Evolutionary conservation across 2,888 invertebrate species (phyloP), one percentile per base, ranked within the genome.

Genomic region (Eutolmus rufibarbis): DNA sequence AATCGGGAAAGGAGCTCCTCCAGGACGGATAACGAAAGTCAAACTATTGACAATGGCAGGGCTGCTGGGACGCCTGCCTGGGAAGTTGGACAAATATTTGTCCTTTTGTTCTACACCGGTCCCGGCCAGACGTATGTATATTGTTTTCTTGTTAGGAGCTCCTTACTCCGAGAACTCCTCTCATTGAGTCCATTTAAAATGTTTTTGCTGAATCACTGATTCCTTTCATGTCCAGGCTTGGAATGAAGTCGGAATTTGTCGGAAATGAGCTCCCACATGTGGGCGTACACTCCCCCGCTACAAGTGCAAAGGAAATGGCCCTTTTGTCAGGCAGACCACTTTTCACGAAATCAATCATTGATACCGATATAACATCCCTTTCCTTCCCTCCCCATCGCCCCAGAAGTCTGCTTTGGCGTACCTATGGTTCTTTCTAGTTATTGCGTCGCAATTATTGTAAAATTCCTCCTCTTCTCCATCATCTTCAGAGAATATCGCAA

Each of bases 11-110:
- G 56, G 57, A 34, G 14, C 28, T 66, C 7, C 37, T 82, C 34
- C 14, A 19, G 82, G 34, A 82, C 19, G 66, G 66, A 82, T 82
- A 82, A 82, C 82, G 57, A 82, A 82, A 82, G 82, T 82, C 57
- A 57, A 82, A 82, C 82, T 82, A 66, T 82, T 57, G 82, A 82
- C 82, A 66, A 66, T 66, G 66, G 66, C 28, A 66, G 66, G 12
- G 66, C 66, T 66, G 66, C 66, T 23, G 66, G 66, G 66, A 66
- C 66, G 66, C 66, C 66, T 66, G 66, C 66, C 23, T 66, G 66
- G 28, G 28, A 66, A 66, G 8, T 23, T 66, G 40, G 23, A 37
- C 37, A 82, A 82, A 82, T 82, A 51, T 82, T 82, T 82, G 40
- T 23, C 82, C 28, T 82, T 56, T 57, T 82, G 82, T 82, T 82